These are phyloP conservation scores for Coregonus ussuriensis DNA, from an alignment of 2,797 vertebrate species.

Conservation along the genomic window DNA sequence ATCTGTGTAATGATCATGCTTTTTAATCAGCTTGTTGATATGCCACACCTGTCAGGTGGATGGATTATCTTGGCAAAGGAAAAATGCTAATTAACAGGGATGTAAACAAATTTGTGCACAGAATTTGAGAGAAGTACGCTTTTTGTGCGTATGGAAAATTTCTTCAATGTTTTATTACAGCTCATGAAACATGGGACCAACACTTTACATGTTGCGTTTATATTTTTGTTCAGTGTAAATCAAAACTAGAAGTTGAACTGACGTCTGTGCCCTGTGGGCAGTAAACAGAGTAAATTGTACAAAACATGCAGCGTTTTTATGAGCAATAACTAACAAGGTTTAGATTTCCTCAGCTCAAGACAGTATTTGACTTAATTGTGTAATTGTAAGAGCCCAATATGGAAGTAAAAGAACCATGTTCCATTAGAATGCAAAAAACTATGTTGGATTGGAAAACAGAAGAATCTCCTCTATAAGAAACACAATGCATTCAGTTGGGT, in stretches of 20 bases:
- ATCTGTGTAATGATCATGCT: too few species aligned
- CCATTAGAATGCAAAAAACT: conserved; percentile 8
- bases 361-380: not conserved
- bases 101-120: too few species aligned
- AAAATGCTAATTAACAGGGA: too few species aligned
- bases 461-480: not conserved
- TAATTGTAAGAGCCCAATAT: not conserved
- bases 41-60: too few species aligned
- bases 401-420: not conserved
- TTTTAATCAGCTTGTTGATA: too few species aligned
- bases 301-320: not conserved
- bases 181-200: too few species aligned
- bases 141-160: too few species aligned
- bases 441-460: not conserved
- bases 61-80: too few species aligned
- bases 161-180: too few species aligned
- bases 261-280: not conserved
- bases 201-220: too few species aligned
- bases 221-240: not conserved
- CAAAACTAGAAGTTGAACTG: not conserved
- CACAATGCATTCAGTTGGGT: not conserved
- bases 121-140: too few species aligned
- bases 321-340: not conserved
- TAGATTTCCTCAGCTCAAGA: not conserved
- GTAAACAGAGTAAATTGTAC: not conserved